Evolutionary conservation across 2,797 vertebrate genomes (phyloP), one percentile per base, ranked within the genome.

Genomic region (Sebastes reedi): DNA sequence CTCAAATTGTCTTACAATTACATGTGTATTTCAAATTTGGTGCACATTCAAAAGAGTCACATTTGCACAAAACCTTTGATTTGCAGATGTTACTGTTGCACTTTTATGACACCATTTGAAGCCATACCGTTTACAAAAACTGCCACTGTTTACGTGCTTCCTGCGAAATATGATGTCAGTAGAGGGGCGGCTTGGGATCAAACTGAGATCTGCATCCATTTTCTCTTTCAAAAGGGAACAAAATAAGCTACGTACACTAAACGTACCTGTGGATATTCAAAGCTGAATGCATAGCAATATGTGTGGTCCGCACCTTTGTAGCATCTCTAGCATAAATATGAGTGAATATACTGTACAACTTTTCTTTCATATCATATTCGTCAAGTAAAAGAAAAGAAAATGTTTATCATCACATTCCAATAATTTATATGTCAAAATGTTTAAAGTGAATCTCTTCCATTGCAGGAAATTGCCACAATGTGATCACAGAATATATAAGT

Each of bases 361-460:
- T 92, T 89, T 36, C 75, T 86, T 91, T 86, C 79, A 84, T 91
- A 80, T 90, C 71, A 85, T 83, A 83, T 81, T 90, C 8, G 76
- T 91, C 89, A 93, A 91, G 89, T 91, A 79, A 92, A 93, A 93
- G 66, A 89, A 87, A 91, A 92, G 18, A 92, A 91, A 91, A 92
- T 69, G 81, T 80, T 84, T 36, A 76, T 80, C 54, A 32, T 91
- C 82, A 90, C 82, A 87, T 92, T 89, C 76, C 72, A 91, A 93
- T 92, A 91, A 93, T 87, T 94, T 90, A 89, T 75, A 90, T 4
- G 22, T 88, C 65, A 83, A 88, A 74, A 68, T 59, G 6, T 67
- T 79, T 60, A 77, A 81, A 91, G 77, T 90, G 64, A 93, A 92
- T 87, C 78, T 89, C 59, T 84, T 87, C 58, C 75, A 79, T 32